Percentiles rank a stretch among this genome's conserved stretches.
phyloP scores from a whole-genome alignment of 2,113 vertebrate genomes.

The Amblyopsis rosae region DNA sequence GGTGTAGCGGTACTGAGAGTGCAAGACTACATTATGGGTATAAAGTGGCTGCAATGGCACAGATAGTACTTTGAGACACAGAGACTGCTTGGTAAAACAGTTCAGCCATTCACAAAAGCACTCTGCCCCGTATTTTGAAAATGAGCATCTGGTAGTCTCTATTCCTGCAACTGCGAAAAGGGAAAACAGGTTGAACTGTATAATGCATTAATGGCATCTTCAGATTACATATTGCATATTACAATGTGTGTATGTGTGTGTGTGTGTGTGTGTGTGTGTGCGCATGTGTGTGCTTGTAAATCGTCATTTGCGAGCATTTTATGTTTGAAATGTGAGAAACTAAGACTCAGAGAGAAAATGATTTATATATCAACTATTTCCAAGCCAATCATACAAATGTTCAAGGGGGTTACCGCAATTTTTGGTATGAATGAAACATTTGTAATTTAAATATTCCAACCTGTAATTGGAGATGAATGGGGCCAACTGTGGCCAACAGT shows the following conservation, averaged over 20 bases:
- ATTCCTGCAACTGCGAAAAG: neutral
- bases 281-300: too few species aligned
- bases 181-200: neutral
- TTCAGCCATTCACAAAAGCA: conserved; percentile 3
- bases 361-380: too few species aligned
- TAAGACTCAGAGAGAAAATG: too few species aligned
- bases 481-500: conserved; percentile 31
- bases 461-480: conserved; percentile 48
- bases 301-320: too few species aligned
- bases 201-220: too few species aligned
- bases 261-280: too few species aligned
- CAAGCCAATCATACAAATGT: too few species aligned
- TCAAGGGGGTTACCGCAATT: too few species aligned
- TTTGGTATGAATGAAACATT: too few species aligned
- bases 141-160: neutral
- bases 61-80: neutral
- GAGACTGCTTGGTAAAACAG: conserved; percentile 25
- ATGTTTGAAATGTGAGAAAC: too few species aligned
- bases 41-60: conserved; percentile 15
- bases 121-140: conserved; percentile 3
- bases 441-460: conserved; percentile 15
- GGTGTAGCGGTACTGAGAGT: neutral
- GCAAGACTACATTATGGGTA: conserved; percentile 8
- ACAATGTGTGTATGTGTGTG: too few species aligned
- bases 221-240: too few species aligned